A percentile compares a stretch with the other conserved stretches of the same genome.
Conservation (phyloP, 1,140 invertebrate genomes). For the Lithobius niger region DNA sequence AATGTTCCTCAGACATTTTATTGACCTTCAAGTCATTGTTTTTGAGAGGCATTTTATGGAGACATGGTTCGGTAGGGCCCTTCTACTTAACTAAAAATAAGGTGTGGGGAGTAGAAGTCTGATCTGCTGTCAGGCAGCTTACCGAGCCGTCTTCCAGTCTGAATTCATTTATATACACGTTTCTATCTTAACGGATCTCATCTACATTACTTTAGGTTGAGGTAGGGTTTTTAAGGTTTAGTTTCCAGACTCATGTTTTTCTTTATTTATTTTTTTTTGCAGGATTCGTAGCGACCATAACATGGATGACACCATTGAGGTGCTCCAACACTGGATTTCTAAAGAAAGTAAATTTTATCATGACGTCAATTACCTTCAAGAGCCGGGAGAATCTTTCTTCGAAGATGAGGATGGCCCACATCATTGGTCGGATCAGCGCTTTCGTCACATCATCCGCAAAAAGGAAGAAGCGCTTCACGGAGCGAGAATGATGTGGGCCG, state of each 20-base stretch:
- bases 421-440: constrained; percentile 62
- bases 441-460: constrained; percentile 63
- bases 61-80: too few species aligned
- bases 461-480: constrained; percentile 61
- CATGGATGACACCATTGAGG: constrained; percentile 54
- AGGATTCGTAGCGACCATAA: constrained; percentile 86
- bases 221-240: too few species aligned
- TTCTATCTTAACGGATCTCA: too few species aligned
- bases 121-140: too few species aligned
- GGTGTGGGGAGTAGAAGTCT: too few species aligned
- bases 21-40: too few species aligned
- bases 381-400: constrained; percentile 32
- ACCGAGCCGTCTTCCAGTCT: too few species aligned
- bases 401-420: constrained; percentile 48
- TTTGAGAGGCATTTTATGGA: too few species aligned
- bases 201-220: too few species aligned
- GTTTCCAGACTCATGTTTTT: neutral
- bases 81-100: too few species aligned
- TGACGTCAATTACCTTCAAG: constrained; percentile 46
- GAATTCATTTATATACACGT: too few species aligned
- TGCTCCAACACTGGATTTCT: constrained; percentile 59
- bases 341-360: constrained; percentile 51
- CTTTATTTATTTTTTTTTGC: constrained; percentile 20
- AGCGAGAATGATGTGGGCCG: constrained; percentile 62
- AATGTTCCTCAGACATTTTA: too few species aligned